phyloP scores from a whole-genome alignment of 2,113 vertebrate species.

The Hiodon tergisus region DNA sequence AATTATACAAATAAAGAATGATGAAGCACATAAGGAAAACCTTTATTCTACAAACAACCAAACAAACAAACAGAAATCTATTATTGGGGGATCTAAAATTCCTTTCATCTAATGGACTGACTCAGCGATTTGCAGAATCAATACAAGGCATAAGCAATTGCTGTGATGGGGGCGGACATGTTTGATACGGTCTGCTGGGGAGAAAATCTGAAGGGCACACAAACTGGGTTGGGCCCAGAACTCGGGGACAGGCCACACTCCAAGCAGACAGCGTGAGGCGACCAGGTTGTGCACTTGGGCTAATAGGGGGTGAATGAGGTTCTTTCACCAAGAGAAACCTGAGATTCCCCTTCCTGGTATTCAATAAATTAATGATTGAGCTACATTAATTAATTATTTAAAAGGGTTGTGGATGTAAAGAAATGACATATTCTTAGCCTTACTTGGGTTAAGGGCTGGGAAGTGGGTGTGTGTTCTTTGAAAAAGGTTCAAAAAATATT shows the following conservation, averaged over 20 bases:
- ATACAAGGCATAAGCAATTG: not conserved
- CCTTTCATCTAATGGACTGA: slow-evolving; percentile 7
- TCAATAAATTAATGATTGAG: not conserved
- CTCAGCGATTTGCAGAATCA: not conserved
- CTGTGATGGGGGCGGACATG: not conserved
- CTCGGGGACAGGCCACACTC: not conserved
- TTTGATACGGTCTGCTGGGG: not conserved
- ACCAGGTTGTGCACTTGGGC: not conserved
- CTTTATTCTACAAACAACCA: not conserved
- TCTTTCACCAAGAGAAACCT: not conserved
- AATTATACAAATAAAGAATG: not conserved
- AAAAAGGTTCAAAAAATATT: too few relatives aligned
- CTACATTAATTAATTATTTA: not conserved
- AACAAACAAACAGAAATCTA: slow-evolving; percentile 7
- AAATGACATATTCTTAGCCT: too few relatives aligned
- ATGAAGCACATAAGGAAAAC: not conserved
- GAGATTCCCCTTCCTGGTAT: not conserved
- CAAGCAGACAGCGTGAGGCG: not conserved
- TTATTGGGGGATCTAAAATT: slow-evolving; percentile 1
- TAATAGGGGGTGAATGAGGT: not conserved
- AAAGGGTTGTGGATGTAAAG: not conserved
- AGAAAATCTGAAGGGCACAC: not conserved
- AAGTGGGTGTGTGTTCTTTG: too few relatives aligned
- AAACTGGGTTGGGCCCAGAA: not conserved
- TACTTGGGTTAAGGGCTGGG: too few relatives aligned